Percentiles rank a stretch among this genome's conserved stretches.
phyloP scores from a whole-genome alignment of 2,888 invertebrate genomes.

The Meganola albula region DNA sequence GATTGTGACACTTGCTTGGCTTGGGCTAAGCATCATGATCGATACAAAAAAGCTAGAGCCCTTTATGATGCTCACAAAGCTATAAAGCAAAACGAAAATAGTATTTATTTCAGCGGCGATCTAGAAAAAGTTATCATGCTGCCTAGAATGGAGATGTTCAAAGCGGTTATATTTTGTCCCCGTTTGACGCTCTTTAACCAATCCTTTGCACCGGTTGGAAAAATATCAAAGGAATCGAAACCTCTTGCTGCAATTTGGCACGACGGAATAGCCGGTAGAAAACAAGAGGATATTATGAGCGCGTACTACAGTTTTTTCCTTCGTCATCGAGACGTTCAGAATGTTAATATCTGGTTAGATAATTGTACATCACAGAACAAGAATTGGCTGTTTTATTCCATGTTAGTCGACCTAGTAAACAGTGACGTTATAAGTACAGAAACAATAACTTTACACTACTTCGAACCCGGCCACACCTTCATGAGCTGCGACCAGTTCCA shows the following conservation, averaged over 20 bases:
- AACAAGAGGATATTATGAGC: not conserved
- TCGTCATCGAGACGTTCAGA: slow-evolving; percentile 7
- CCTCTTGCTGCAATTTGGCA: not conserved
- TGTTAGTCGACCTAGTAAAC: slow-evolving; percentile 13
- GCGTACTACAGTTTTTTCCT: slow-evolving; percentile 10
- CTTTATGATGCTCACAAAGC: not conserved
- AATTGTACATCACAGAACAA: slow-evolving; percentile 17
- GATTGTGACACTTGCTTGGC: not conserved
- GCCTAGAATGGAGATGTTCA: not conserved
- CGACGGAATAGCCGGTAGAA: not conserved
- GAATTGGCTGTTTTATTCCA: slow-evolving; percentile 14
- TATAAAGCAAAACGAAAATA: not conserved
- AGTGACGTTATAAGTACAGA: slow-evolving; percentile 3
- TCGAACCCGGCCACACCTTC: slow-evolving; percentile 11
- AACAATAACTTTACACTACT: slow-evolving; percentile 9
- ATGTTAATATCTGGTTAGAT: slow-evolving; percentile 11
- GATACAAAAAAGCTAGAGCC: not conserved
- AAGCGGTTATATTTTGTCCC: not conserved
- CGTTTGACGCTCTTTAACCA: not conserved
- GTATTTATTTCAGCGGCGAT: not conserved
- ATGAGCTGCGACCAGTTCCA: slow-evolving; percentile 7
- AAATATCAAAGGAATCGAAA: not conserved
- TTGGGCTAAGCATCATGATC: not conserved
- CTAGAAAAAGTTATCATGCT: not conserved
- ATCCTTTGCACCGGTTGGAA: not conserved